Conservation (phyloP, 2,113 vertebrate species). For the Xenopus borealis region DNA sequence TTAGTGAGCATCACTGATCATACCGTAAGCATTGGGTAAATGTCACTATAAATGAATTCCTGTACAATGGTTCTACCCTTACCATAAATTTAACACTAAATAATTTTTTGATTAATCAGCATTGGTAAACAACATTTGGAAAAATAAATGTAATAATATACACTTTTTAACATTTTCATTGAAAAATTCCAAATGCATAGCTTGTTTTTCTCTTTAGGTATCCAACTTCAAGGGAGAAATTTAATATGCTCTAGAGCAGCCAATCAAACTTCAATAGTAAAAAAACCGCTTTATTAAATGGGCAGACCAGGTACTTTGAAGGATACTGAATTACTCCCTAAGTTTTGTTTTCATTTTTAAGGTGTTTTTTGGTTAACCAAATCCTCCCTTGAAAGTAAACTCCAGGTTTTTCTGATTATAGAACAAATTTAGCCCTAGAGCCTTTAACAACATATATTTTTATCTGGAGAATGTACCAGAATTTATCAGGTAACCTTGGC, state of each 20-base stretch:
- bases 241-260: conserved; percentile 9
- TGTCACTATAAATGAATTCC: too few relatives aligned
- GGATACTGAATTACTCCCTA: conserved; percentile 15
- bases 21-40: too few relatives aligned
- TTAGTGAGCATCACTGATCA: too few relatives aligned
- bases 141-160: background rate
- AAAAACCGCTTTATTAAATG: too few relatives aligned
- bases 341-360: conserved; percentile 38
- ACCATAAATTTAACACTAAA: too few relatives aligned
- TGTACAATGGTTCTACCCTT: too few relatives aligned
- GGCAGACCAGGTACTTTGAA: conserved; percentile 12
- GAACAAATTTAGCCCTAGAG: conserved; percentile 39
- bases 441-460: conserved; percentile 38
- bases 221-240: conserved; percentile 12
- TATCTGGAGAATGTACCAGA: conserved; percentile 42
- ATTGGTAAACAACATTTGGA: too few relatives aligned
- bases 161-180: background rate
- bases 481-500: conserved; percentile 44
- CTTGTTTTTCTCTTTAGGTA: conserved; percentile 17
- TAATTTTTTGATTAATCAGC: too few relatives aligned
- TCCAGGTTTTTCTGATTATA: conserved; percentile 36
- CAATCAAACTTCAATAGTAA: conserved; percentile 9
- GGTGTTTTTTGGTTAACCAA: conserved; percentile 33
- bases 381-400: conserved; percentile 41
- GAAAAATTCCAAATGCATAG: conserved; percentile 5